Evolutionary conservation across 2,113 vertebrate genomes (phyloP), one percentile per base, ranked within the genome.

Genomic region (Corythoichthys haematopterus): DNA sequence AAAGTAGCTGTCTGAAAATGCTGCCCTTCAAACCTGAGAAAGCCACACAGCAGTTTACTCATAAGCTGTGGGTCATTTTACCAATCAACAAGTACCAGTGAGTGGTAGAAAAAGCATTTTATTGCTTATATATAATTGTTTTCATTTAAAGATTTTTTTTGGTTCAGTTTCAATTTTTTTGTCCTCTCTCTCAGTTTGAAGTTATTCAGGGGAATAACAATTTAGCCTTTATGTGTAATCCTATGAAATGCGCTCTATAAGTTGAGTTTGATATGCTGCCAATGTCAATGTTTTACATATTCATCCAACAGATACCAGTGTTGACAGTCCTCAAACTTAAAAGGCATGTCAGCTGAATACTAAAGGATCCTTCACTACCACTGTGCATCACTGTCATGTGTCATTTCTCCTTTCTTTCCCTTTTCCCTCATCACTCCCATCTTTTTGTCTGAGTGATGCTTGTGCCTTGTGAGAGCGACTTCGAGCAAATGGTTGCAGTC

Each of bases 401-500:
- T 46, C 65, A 53, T 50, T 69, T 65, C 69, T 73, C 59, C 33
- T 75, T 64, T 15, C 68, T 65, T 65, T 47, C 16, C 50, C 57
- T 16, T 62, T 52, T 70, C 68, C 76, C 67, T 78, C 77, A 72
- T 60, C 58, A 6, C 51, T 63, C 71, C 76, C 80, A 45, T 72
- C 63, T 53, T 51, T 58, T 65, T 67, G 64, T 80, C 13, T 72
- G 80, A 84, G 72, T 69, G 78, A 83, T 82, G 72, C 71, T 79
- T 65, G 69, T 78, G 70, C 62, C 66, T 64, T 76, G 35, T 10
- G 43, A 71, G 57, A 64, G 47, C 53, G 80, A 85, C 84, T 84
- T 85, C 50, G 57, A 60, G 70, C 58, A 76, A 84, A 74, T 70
- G 72, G 82, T 67, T 73, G 76, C 75, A 71, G 81, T 72, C 83